Conservation (phyloP, 2,797 vertebrate species). For the Pitangus sulphuratus region DNA sequence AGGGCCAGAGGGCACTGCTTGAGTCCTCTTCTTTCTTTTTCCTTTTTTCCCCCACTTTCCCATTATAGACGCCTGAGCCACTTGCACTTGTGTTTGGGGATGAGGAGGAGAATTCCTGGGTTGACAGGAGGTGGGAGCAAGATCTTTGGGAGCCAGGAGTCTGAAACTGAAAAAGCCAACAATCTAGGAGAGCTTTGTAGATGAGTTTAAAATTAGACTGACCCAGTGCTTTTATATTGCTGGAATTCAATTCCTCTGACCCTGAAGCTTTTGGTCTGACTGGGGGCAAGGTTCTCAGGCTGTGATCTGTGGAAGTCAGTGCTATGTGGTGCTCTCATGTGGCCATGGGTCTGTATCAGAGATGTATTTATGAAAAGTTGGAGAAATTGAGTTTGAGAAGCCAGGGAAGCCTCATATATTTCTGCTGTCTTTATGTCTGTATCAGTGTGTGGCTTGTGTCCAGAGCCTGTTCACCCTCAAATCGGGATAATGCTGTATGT, state of each 20-base stretch:
- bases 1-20: background rate
- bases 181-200: background rate
- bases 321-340: background rate
- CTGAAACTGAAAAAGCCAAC: conserved; percentile 1
- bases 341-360: background rate
- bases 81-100: conserved; percentile 1
- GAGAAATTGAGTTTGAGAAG: background rate
- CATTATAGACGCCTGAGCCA: background rate
- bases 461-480: background rate
- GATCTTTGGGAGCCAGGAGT: background rate
- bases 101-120: background rate
- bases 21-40: background rate
- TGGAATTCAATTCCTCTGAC: conserved; percentile 48
- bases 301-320: background rate
- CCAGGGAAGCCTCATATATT: background rate
- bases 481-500: background rate
- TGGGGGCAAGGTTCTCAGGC: background rate
- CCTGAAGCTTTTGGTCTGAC: background rate
- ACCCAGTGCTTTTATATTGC: background rate
- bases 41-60: background rate
- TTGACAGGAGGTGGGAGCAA: background rate
- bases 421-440: background rate
- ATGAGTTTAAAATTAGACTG: conserved; percentile 26
- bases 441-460: background rate
- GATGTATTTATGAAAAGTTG: background rate